Percentiles rank a stretch among this genome's conserved stretches.
Evolutionary conservation across 1,140 invertebrate species (phyloP).

Genomic region (Drosophila navojoa): DNA sequence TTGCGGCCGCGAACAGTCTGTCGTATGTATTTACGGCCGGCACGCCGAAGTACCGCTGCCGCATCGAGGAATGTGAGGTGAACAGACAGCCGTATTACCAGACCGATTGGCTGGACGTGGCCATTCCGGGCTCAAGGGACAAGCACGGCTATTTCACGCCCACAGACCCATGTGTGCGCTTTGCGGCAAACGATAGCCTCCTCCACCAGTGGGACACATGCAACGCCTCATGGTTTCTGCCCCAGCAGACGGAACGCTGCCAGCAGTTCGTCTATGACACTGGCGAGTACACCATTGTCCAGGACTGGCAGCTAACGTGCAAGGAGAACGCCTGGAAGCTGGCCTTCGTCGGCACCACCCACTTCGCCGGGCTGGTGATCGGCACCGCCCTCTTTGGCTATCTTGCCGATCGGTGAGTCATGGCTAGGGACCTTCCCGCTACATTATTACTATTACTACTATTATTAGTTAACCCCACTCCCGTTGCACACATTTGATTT

Average conservation of each 20-base stretch:
- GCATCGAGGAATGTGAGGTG: constrained; percentile 85
- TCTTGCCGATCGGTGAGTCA: constrained; percentile 86
- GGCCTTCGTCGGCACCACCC: constrained; percentile 86
- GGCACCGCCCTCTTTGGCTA: constrained; percentile 86
- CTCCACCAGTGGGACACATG: constrained; percentile 53
- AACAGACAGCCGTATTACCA: constrained; percentile 68
- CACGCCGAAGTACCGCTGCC: constrained; percentile 85
- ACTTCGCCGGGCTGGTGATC: constrained; percentile 86
- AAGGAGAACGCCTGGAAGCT: constrained; percentile 87
- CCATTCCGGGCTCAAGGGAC: constrained; percentile 82
- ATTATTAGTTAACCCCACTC: no score
- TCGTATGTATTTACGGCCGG: constrained; percentile 87
- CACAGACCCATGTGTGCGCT: constrained; percentile 57
- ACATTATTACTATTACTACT: not conserved
- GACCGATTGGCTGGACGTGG: constrained; percentile 82
- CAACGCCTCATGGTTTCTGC: constrained; percentile 64
- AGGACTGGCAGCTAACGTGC: constrained; percentile 86
- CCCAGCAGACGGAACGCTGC: constrained; percentile 74
- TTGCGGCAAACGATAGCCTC: constrained; percentile 29
- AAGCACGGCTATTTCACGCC: constrained; percentile 71
- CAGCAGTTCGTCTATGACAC: constrained; percentile 84
- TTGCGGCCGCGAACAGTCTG: constrained; percentile 86
- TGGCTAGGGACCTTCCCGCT: not conserved
- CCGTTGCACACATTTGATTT: not conserved
- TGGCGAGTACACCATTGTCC: constrained; percentile 85